Evolutionary conservation across 2,797 vertebrate species (phyloP), one percentile per base, ranked within the genome.

Genomic region (Enteromius radiatus): DNA sequence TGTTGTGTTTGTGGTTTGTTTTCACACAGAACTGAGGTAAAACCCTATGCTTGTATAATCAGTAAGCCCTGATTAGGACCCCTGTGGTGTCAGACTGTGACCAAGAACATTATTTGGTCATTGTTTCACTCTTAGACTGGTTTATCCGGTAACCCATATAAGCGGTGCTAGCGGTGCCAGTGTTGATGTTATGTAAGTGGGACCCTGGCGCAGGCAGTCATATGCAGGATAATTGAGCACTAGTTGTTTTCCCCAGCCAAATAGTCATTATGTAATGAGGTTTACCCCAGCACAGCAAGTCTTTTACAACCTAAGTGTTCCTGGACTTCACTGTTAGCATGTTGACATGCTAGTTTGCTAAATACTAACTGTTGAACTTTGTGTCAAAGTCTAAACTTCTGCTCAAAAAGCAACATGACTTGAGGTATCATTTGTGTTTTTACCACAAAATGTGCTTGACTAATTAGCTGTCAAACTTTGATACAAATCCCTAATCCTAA

Each of bases 131-230:
- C 61, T 23, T 49, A 54, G 64, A 59, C n/a, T 15, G 17, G 69
- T 79, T 82, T 85, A 74, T 85, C 75, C 43, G 3, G 80, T 82
- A 82, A 69, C 80, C 80, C 80, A 82, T 45, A 69, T 75, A 67
- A 82, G 68, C 49, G 1, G 75, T 3, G 61, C 61, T 68, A 67
- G 63, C 41, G n/a, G 61, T 82, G 45, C 61, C 71, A 68, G 38
- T 63, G 81, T 33, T 41, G 14, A 68, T 41, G 84, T 86, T 83
- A 76, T 69, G 43, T 83, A 85, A 85, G 68, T 59, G 28, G 19
- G 38, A 76, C 56, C 38, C 74, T 64, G 65, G 33, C 45, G 33
- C 70, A 71, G 43, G 14, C 80, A 47, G 54, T 71, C 69, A 64
- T 33, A 68, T 76, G 63, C 38, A 59, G 4, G 49, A 76, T 74